Evolutionary conservation across 1,140 invertebrate species (phyloP).

Genomic region (Planococcus citri): DNA sequence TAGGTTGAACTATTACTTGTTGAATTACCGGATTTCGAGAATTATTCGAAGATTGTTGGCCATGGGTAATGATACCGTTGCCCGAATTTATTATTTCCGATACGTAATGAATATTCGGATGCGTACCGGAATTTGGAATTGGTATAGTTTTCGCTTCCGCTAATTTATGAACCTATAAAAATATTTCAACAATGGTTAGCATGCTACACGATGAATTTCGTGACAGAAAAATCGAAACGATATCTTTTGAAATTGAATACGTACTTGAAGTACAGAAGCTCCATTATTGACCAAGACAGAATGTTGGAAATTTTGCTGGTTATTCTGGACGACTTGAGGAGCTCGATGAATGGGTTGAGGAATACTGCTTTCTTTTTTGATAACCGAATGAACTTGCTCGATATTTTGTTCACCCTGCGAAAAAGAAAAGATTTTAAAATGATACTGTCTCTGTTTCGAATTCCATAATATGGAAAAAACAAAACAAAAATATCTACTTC

Average conservation of each 20-base stretch:
- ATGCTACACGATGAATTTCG: too few relatives aligned
- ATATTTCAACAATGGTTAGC: too few relatives aligned
- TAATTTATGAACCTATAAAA: neutral
- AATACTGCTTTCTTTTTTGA: conserved; percentile 18
- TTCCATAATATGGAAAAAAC: neutral
- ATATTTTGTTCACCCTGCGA: neutral
- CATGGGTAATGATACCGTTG: neutral
- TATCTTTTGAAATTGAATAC: neutral
- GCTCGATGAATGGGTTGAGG: neutral
- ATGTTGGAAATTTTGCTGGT: neutral
- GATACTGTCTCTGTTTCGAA: neutral
- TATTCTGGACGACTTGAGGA: neutral
- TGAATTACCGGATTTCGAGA: conserved; percentile 38
- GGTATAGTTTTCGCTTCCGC: neutral
- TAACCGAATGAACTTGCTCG: conserved; percentile 14
- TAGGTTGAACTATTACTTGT: conserved; percentile 59
- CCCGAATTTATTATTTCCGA: neutral
- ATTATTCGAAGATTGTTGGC: neutral
- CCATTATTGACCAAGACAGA: neutral
- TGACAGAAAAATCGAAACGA: too few relatives aligned
- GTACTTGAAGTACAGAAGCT: neutral
- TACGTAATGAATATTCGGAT: neutral
- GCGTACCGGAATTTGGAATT: neutral
- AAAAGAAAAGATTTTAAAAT: neutral
- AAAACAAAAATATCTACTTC: neutral